Percentiles rank a stretch among this genome's conserved stretches.
Evolutionary conservation across 2,797 vertebrate species (phyloP).

Genomic region (Gymnoscopelus microlampas): DNA sequence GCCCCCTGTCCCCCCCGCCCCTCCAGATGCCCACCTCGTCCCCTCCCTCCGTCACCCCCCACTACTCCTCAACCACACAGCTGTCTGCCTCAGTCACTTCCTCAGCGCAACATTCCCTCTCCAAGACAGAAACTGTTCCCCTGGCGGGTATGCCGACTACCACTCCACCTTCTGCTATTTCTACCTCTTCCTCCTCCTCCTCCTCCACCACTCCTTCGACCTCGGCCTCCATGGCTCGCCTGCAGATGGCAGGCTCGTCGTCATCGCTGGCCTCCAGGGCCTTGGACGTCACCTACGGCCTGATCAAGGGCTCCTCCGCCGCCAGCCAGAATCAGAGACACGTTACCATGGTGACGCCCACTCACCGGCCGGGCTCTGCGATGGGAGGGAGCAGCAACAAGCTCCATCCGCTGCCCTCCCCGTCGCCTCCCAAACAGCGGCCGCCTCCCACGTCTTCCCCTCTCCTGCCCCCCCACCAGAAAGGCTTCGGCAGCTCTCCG

Average conservation of each 20-base stretch:
- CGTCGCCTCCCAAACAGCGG: constrained; percentile 74
- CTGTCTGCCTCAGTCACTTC: constrained; percentile 45
- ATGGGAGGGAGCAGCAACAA: constrained; percentile 54
- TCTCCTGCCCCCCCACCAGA: constrained; percentile 80
- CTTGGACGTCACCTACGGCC: constrained; percentile 52
- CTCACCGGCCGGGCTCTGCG: constrained; percentile 60
- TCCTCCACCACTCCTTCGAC: constrained; percentile 70
- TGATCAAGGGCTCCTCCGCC: constrained; percentile 60
- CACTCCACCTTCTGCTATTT: constrained; percentile 72
- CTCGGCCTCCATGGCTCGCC: constrained; percentile 60
- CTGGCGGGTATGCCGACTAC: constrained; percentile 61
- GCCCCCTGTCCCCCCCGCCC: constrained; percentile 84
- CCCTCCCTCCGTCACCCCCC: constrained; percentile 73
- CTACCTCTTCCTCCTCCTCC: constrained; percentile 61
- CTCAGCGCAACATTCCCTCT: constrained; percentile 61
- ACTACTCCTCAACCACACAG: constrained; percentile 70
- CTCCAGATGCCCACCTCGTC: constrained; percentile 78
- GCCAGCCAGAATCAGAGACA: constrained; percentile 72
- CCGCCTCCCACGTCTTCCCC: constrained; percentile 81
- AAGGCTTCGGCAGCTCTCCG: constrained; percentile 58
- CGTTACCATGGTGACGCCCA: constrained; percentile 47
- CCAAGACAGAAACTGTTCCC: constrained; percentile 76
- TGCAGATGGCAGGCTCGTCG: constrained; percentile 44
- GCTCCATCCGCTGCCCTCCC: constrained; percentile 67
- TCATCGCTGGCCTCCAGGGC: constrained; percentile 50